Conservation (phyloP, 2,113 vertebrate genomes). For the Neomonachus schauinslandi region DNA sequence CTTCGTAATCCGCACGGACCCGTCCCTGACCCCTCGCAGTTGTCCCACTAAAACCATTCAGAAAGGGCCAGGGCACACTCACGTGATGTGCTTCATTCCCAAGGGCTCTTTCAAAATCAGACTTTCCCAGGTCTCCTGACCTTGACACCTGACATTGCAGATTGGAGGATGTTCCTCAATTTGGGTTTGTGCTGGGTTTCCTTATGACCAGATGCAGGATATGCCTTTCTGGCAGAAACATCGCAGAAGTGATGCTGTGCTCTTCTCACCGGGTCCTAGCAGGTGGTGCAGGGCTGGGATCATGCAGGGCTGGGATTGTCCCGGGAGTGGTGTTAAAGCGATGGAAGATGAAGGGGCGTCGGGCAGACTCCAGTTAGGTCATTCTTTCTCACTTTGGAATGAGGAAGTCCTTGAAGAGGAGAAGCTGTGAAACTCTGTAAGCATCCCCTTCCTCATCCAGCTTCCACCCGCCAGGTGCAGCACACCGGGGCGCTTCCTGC, state of each 20-base stretch:
- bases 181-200: not conserved
- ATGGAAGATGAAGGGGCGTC: not conserved
- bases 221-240: not conserved
- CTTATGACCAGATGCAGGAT: not conserved
- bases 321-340: too few species aligned
- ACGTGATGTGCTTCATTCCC: not conserved
- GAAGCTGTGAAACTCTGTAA: not conserved
- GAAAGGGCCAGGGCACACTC: not conserved
- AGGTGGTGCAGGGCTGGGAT: not conserved
- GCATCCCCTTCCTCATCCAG: not conserved
- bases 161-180: fast-evolving
- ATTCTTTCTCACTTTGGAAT: not conserved
- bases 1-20: fast-evolving
- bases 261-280: too few species aligned
- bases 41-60: not conserved
- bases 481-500: not conserved
- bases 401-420: not conserved
- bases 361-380: too few species aligned
- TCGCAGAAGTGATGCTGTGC: too few species aligned
- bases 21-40: fast-evolving
- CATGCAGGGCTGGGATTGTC: too few species aligned
- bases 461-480: not conserved
- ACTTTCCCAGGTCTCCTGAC: not conserved
- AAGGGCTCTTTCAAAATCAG: not conserved
- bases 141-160: fast-evolving